These are phyloP conservation scores for Pitta sordida DNA, from an alignment of 2,113 vertebrate genomes.

Conservation along the genomic window DNA sequence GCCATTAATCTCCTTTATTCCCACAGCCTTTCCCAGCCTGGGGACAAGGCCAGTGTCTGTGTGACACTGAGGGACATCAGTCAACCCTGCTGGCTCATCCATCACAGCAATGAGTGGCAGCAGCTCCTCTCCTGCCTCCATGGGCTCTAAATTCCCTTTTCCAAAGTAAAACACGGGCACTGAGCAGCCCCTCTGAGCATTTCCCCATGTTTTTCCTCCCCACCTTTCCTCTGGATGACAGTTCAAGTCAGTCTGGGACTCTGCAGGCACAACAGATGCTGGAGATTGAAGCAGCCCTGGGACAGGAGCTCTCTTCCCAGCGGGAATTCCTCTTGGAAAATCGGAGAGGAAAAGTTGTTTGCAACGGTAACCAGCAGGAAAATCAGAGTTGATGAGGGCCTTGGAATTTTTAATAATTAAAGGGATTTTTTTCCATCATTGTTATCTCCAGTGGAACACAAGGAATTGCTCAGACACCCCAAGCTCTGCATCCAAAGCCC, in stretches of 20 bases:
- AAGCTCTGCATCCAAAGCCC: too few species aligned
- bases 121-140: background rate
- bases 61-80: background rate
- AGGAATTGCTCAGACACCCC: background rate
- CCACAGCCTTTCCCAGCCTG: background rate
- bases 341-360: background rate
- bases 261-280: background rate
- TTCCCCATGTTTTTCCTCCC: background rate
- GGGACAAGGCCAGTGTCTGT: background rate
- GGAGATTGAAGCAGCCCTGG: background rate
- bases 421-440: rapidly evolving
- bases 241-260: background rate
- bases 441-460: background rate
- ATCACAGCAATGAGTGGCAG: background rate
- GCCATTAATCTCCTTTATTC: background rate
- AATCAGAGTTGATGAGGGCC: background rate
- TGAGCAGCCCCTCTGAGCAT: background rate
- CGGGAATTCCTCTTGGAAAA: background rate
- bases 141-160: rapidly evolving
- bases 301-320: background rate
- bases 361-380: background rate
- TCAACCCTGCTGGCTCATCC: background rate
- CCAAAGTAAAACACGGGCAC: background rate
- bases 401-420: background rate
- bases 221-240: background rate